Conservation (phyloP, 2,797 vertebrate genomes). For the Bovichtus diacanthus region DNA sequence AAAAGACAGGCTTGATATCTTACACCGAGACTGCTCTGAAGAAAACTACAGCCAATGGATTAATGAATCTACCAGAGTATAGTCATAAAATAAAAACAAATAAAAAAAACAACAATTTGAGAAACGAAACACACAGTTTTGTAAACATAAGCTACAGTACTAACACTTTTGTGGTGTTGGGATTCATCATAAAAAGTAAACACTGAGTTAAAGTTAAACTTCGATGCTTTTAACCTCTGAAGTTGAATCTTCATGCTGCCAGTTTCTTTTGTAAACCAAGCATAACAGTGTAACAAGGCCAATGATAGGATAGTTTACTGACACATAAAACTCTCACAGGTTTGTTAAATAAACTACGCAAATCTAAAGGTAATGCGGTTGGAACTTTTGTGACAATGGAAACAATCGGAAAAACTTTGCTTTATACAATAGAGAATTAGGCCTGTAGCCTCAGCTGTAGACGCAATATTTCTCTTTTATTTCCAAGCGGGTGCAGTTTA, state of each 20-base stretch:
- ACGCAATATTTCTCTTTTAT: slow-evolving; percentile 45
- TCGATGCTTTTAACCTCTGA: slow-evolving; percentile 10
- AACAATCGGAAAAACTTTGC: slow-evolving; percentile 24
- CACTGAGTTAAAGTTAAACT: slow-evolving; percentile 12
- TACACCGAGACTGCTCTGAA: slow-evolving; percentile 56
- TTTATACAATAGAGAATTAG: slow-evolving; percentile 38
- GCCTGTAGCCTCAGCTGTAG: slow-evolving; percentile 24
- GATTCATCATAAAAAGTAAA: slow-evolving; percentile 28
- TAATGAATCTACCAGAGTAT: slow-evolving; percentile 42
- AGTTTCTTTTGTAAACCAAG: background rate
- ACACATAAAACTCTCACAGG: slow-evolving; percentile 36
- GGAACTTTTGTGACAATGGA: slow-evolving; percentile 14
- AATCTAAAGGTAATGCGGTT: slow-evolving; percentile 1
- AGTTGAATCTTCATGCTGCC: slow-evolving; percentile 3
- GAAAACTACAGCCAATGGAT: slow-evolving; percentile 51
- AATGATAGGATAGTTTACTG: slow-evolving; percentile 11
- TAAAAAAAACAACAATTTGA: slow-evolving; percentile 43
- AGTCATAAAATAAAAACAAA: slow-evolving; percentile 41
- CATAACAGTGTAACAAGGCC: slow-evolving; percentile 5
- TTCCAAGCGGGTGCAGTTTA: slow-evolving; percentile 50
- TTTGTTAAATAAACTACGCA: slow-evolving; percentile 13
- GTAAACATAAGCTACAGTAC: slow-evolving; percentile 29
- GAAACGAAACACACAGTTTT: slow-evolving; percentile 43
- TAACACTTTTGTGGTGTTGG: slow-evolving; percentile 1
- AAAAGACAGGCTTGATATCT: slow-evolving; percentile 70